Evolutionary conservation across 2,888 invertebrate genomes (phyloP).

Genomic region (Noctua janthe): DNA sequence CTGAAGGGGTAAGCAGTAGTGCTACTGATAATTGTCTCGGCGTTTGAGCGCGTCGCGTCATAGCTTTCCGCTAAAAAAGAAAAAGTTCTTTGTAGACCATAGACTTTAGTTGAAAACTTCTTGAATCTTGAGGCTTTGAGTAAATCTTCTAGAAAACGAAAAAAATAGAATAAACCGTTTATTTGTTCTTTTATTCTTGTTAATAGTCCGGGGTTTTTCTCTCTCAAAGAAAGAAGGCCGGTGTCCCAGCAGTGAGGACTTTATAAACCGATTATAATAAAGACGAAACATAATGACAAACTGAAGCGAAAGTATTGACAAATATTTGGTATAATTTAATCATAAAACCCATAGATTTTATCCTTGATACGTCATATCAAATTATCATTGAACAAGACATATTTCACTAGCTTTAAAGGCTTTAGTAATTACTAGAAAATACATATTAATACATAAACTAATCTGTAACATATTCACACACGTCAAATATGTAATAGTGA

Average conservation of each 20-base stretch:
- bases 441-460: neutral
- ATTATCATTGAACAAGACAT: neutral
- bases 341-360: neutral
- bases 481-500: neutral
- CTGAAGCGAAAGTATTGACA: slow-evolving; percentile 27
- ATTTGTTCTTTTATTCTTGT: neutral
- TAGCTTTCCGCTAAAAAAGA: slow-evolving; percentile 86
- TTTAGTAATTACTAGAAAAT: neutral
- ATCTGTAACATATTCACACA: neutral
- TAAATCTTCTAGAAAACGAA: slow-evolving; percentile 23
- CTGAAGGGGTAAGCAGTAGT: slow-evolving; percentile 87
- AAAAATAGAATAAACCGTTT: neutral
- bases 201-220: neutral
- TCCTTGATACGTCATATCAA: neutral
- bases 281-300: slow-evolving; percentile 4
- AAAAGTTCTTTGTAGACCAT: slow-evolving; percentile 73
- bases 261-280: neutral
- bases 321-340: neutral
- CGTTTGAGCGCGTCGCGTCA: slow-evolving; percentile 85
- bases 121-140: slow-evolving; percentile 40
- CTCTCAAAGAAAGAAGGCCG: neutral
- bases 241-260: neutral
- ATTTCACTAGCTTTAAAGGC: neutral
- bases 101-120: slow-evolving; percentile 16
- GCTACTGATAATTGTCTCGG: slow-evolving; percentile 81